Evolutionary conservation across 2,113 vertebrate genomes (phyloP).

Genomic region (Scomber colias): DNA sequence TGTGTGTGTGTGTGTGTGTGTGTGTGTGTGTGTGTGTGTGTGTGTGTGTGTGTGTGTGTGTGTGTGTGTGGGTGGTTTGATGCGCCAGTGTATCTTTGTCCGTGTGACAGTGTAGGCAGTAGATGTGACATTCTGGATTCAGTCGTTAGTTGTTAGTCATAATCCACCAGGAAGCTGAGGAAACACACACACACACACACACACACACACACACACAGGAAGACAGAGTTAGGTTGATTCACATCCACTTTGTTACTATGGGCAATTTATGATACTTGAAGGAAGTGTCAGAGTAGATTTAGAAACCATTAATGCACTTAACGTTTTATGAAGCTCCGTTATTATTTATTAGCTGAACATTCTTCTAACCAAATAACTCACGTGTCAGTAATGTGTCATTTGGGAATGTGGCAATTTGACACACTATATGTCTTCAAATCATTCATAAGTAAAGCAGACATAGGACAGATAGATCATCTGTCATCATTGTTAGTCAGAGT

Average conservation of each 20-base stretch:
- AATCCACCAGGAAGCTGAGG: slow-evolving; percentile 96
- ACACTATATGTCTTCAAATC: background rate
- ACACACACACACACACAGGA: slow-evolving; percentile 23
- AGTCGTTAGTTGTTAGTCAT: slow-evolving; percentile 92
- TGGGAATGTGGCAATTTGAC: background rate
- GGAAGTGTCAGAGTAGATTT: background rate
- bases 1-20: slow-evolving; percentile 7
- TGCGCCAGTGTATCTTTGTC: slow-evolving; percentile 59
- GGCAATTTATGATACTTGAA: background rate
- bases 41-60: slow-evolving; percentile 15
- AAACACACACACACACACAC: slow-evolving; percentile 57
- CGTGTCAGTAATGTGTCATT: background rate
- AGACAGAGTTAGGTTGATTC: slow-evolving; percentile 15
- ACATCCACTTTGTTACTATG: background rate
- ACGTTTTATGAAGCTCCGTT: background rate
- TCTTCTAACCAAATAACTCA: background rate
- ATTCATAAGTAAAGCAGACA: too few relatives aligned
- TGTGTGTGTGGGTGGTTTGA: slow-evolving; percentile 41
- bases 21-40: slow-evolving; percentile 12
- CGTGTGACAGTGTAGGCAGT: slow-evolving; percentile 71
- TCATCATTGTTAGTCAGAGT: too few relatives aligned
- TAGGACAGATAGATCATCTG: too few relatives aligned
- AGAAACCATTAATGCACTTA: background rate
- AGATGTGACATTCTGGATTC: slow-evolving; percentile 62
- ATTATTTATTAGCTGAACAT: background rate